Base-by-base conservation (phyloP, 2,888 invertebrate genomes). In the Hemithea aestivaria region DNA sequence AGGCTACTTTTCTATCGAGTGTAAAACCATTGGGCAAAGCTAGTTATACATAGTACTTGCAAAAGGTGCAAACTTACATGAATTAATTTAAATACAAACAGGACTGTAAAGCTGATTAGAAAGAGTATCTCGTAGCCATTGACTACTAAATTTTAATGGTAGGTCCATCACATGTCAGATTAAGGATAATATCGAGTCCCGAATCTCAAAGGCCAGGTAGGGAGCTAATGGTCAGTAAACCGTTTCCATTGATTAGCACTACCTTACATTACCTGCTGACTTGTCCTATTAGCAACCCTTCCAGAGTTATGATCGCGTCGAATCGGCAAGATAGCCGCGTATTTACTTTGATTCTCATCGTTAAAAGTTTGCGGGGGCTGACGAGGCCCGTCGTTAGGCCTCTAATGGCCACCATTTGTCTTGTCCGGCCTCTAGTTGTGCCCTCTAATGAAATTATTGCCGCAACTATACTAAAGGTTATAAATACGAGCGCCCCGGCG, bases 361-460 rank as follows among this genome's bases (percentile, higher is more conserved):
- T 85, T 87, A 87, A 85, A 87, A 87, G 85, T 85, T 81, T 77
- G 67, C 51, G 73, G 76, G 69, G 78, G 73, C 80, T 78, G 79
- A 77, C 80, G 84, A 77, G 78, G 78, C 74, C 76, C 79, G 76
- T 84, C 85, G 84, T 85, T 84, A 85, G 83, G 80, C 66, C 67
- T 66, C 85, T 87, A 88, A 88, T 88, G 87, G 87, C 82, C 54
- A 74, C 83, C 87, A 88, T 88, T 87, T 87, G 87, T 88, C 87
- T 87, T 85, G 85, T 87, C 87, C 85, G 82, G 83, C 81, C 78
- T 75, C 71, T 84, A 84, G 83, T 83, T 81, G 81, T 75, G 80
- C 81, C 80, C 73, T 71, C 85, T 88, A 88, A 88, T 88, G 88
- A 88, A 88, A 88, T 88, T 88, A 88, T 87, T 84, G 87, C 87